phyloP scores from a whole-genome alignment of 30 jellyfish, hydroid and myxozoan genomes.

The Rhopilema esculentum region DNA sequence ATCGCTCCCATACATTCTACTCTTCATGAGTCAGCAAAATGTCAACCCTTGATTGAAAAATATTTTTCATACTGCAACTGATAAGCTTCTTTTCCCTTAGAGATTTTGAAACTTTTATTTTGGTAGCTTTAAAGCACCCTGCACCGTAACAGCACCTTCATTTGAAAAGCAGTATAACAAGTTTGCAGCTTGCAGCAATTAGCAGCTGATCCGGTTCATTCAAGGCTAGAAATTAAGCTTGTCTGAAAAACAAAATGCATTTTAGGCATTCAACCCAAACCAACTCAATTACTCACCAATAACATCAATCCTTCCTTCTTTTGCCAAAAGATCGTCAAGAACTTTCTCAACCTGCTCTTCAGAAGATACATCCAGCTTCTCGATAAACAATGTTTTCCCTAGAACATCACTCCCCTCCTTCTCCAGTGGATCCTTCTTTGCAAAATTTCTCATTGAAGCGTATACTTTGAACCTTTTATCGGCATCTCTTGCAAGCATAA shows the following conservation, averaged over 20 bases:
- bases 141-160: too few relatives aligned
- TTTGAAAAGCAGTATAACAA: too few relatives aligned
- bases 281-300: constrained; percentile 21
- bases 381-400: constrained; percentile 45
- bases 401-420: constrained; percentile 39
- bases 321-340: constrained; percentile 33
- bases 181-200: too few relatives aligned
- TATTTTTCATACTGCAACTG: too few relatives aligned
- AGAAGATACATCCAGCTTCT: constrained; percentile 48
- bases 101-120: too few relatives aligned
- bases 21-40: neutral
- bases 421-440: constrained; percentile 53
- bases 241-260: neutral
- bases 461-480: constrained; percentile 64
- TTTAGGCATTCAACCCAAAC: neutral
- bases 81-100: too few relatives aligned
- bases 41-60: too few relatives aligned
- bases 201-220: neutral
- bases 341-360: constrained; percentile 52
- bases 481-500: constrained; percentile 62
- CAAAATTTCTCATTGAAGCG: constrained; percentile 73
- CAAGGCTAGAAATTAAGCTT: neutral
- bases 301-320: constrained; percentile 67
- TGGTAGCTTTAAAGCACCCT: too few relatives aligned
- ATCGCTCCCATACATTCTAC: neutral